Conservation (phyloP, 1,140 invertebrate genomes). For the Colletes latitarsis region DNA sequence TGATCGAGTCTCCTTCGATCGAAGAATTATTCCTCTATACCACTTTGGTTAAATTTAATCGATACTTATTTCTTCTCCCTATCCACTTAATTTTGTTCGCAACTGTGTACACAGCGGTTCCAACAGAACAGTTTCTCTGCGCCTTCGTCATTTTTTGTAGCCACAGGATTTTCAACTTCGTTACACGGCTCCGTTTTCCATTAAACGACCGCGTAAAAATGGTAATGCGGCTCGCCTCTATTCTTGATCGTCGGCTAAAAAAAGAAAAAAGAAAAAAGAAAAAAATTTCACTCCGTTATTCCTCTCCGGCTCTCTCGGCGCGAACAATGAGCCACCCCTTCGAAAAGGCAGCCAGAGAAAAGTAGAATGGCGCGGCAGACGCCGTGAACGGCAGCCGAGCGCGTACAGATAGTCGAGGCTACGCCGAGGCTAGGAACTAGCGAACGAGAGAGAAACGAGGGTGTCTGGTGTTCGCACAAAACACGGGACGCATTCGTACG, state of each 20-base stretch:
- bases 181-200: too few species aligned
- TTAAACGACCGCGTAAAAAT: too few species aligned
- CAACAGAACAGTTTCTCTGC: too few species aligned
- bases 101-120: too few species aligned
- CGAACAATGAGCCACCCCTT: slow-evolving; percentile 36
- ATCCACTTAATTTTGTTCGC: too few species aligned
- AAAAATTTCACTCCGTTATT: slow-evolving; percentile 26
- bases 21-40: too few species aligned
- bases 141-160: too few species aligned
- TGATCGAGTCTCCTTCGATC: too few species aligned
- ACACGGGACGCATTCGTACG: slow-evolving; percentile 1
- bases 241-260: slow-evolving; percentile 22
- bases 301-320: not conserved
- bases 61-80: too few species aligned
- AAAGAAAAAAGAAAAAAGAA: too few species aligned
- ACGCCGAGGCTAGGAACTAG: slow-evolving; percentile 17
- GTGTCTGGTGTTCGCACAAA: slow-evolving; percentile 32
- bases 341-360: slow-evolving; percentile 30
- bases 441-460: not conserved
- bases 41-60: too few species aligned
- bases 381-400: slow-evolving; percentile 19
- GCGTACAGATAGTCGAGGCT: slow-evolving; percentile 32
- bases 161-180: too few species aligned
- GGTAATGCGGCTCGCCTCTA: not conserved
- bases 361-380: slow-evolving; percentile 18